Evolutionary conservation across 2,888 invertebrate species (phyloP), one percentile per base, ranked within the genome.

Genomic region (Stenurella melanura): DNA sequence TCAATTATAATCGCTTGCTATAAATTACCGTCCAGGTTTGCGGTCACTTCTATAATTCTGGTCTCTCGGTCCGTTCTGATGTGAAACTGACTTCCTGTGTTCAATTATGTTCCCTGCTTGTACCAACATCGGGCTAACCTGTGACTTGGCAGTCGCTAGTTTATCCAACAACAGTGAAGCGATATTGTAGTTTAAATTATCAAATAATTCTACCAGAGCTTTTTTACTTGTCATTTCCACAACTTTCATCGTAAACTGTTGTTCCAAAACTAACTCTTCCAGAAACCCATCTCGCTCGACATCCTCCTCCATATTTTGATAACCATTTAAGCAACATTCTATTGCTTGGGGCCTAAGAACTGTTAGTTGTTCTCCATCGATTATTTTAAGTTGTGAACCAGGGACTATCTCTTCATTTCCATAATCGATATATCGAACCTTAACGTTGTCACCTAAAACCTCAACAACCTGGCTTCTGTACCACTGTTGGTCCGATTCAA

Each of bases 391-490:
- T 54, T 93, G 89, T 12, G 91, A 90, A 0, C 91, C 87, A 9
- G 91, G 88, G 0, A 97, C 93, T n/a, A 92, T 92, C 87, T 97
- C 97, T 85, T 96, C 95, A 89, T 98, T 98, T 7, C 99, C 99
- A 90, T 96, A 99, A 90, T 99, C 99, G 17, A 99, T 94, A 90
- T 97, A 99, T 2, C 94, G 91, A n/a, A 99, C 95, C 73, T 92
- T 87, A 11, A 86, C 85, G 15, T 42, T 80, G 18, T 91, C 91
- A 1, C 66, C 80, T 17, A 83, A 80, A 1, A 81, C 66, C 18
- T 91, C 91, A 5, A 93, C 91, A 10, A 98, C 92, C 86, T 93
- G 92, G 0, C 97, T 98, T 81, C 99, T 92, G 88, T 98, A 98
- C 98, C 98, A 99, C 86, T 95, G 94, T 38, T 92, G 92, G 89